Evolutionary conservation across 2,888 invertebrate species (phyloP).

Genomic region (Polymixis lichenea): DNA sequence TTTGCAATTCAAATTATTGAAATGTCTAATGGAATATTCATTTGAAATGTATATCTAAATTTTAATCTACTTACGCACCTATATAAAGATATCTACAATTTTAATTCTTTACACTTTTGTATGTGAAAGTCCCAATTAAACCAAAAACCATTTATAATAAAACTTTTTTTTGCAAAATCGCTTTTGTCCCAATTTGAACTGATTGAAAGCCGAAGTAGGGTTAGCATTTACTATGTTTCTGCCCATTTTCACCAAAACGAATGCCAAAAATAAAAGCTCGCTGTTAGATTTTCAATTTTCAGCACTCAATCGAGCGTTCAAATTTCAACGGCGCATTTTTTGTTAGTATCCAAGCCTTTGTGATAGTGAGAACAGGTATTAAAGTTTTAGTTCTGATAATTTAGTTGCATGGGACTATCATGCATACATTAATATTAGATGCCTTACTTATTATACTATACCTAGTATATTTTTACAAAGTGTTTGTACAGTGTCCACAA

Average conservation of each 20-base stretch:
- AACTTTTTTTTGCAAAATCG: neutral
- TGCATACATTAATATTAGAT: neutral
- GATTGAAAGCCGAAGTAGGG: neutral
- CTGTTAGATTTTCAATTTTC: neutral
- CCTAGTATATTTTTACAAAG: neutral
- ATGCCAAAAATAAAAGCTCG: neutral
- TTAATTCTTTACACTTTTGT: neutral
- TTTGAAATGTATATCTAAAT: slow-evolving; percentile 23
- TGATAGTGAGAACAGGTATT: neutral
- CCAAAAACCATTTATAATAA: neutral
- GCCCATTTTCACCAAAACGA: neutral
- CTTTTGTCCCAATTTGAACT: neutral
- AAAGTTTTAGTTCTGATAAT: neutral
- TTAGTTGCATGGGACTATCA: neutral
- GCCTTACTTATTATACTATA: neutral
- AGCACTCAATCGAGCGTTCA: neutral
- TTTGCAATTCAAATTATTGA: slow-evolving; percentile 46
- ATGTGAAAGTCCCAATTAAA: neutral
- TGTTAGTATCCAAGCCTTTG: neutral
- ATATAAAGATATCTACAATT: neutral
- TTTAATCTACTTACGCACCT: neutral
- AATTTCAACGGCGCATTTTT: neutral
- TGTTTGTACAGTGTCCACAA: neutral
- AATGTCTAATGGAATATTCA: slow-evolving; percentile 29
- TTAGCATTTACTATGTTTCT: neutral